phyloP scores from a whole-genome alignment of 2,113 vertebrate genomes.

The Takifugu bimaculatus region DNA sequence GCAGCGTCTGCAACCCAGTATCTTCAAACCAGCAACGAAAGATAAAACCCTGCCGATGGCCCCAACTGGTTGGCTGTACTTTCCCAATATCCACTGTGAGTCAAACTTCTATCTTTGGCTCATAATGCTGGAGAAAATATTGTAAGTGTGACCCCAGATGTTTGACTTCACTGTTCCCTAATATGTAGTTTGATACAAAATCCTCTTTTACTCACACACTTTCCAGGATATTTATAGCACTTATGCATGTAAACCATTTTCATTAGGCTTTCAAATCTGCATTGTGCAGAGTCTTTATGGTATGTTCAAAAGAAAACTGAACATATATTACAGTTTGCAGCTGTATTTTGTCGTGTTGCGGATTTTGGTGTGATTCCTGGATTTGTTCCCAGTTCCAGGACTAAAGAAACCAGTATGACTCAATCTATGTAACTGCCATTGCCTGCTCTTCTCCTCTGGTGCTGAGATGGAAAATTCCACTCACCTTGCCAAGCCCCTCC shows the following conservation, averaged over 20 bases:
- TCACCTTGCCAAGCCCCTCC: no score
- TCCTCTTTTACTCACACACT: constrained; percentile 27
- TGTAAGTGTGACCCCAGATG: constrained; percentile 52
- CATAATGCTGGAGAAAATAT: constrained; percentile 43
- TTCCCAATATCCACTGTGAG: constrained; percentile 39
- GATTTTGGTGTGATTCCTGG: constrained; percentile 52
- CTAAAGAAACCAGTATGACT: constrained; percentile 31
- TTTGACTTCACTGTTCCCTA: constrained; percentile 47
- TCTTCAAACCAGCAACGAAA: constrained; percentile 17
- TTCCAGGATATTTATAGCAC: constrained; percentile 32
- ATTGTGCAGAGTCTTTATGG: constrained; percentile 34
- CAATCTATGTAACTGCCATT: no score
- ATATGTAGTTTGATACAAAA: constrained; percentile 39
- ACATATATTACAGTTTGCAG: neutral
- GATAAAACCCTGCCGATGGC: constrained; percentile 27
- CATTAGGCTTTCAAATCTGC: constrained; percentile 25
- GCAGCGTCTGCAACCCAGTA: constrained; percentile 14
- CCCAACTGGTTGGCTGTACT: constrained; percentile 7
- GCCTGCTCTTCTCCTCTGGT: no score
- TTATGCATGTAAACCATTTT: constrained; percentile 46
- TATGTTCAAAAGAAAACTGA: neutral
- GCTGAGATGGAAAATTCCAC: no score
- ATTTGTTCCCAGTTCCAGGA: constrained; percentile 44
- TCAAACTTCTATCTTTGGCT: constrained; percentile 58
- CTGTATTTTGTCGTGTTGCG: constrained; percentile 29